Conservation (phyloP, 53 echinoderm and acorn worm species). For the Apostichopus leukothele region DNA sequence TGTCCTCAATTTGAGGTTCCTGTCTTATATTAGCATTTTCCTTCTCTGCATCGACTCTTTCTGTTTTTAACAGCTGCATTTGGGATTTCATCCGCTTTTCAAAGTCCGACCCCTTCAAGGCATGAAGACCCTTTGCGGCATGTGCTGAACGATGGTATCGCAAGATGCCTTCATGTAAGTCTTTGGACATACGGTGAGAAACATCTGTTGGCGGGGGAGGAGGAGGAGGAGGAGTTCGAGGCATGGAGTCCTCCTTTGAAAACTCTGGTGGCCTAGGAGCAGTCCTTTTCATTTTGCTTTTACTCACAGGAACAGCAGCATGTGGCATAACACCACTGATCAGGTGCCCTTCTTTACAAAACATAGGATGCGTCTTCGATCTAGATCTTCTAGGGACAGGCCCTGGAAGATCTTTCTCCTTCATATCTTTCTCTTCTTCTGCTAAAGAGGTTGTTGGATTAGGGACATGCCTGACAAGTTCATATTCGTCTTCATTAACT, state of each 20-base stretch:
- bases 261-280: constrained; percentile 50
- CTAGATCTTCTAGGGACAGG: neutral
- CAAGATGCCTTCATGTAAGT: constrained; percentile 23
- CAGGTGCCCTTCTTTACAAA: constrained; percentile 27
- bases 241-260: constrained; percentile 46
- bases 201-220: constrained; percentile 45
- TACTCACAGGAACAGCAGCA: constrained; percentile 1
- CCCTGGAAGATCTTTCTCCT: constrained; percentile 35
- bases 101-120: neutral
- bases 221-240: constrained; percentile 49
- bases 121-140: neutral
- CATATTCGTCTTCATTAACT: constrained; percentile 36
- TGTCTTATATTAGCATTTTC: neutral
- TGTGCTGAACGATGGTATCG: constrained; percentile 18
- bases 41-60: neutral
- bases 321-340: constrained; percentile 30
- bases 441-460: constrained; percentile 49
- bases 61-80: neutral
- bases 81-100: neutral
- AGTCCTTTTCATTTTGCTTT: constrained; percentile 44
- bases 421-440: constrained; percentile 50
- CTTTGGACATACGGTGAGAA: constrained; percentile 18
- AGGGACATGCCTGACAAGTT: constrained; percentile 9
- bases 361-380: constrained; percentile 36
- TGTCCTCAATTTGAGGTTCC: constrained; percentile 23